Conservation (phyloP, 2,888 invertebrate genomes). For the Baronia brevicornis region DNA sequence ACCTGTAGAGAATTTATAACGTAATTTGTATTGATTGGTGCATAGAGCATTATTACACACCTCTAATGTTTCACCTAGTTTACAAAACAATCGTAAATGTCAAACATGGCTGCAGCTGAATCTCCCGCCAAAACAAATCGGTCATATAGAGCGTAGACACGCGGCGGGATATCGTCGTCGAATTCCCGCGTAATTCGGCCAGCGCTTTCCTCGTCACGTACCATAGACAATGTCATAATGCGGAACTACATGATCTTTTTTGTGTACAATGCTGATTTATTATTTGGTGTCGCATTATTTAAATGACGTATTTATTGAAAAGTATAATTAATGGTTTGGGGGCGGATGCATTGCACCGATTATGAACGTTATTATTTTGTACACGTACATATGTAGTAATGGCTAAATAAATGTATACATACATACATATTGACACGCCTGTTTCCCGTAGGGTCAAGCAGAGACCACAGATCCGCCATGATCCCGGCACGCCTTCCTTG, state of each 20-base stretch:
- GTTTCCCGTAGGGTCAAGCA: too few relatives aligned
- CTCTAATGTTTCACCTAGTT: conserved; percentile 6
- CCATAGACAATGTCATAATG: conserved; percentile 34
- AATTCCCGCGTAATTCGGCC: conserved; percentile 46
- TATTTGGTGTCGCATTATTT: conserved; percentile 20
- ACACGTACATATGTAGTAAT: conserved; percentile 7
- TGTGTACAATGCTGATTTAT: conserved; percentile 31
- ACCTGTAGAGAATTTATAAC: too few relatives aligned
- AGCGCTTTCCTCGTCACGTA: conserved; percentile 52
- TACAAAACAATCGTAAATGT: too few relatives aligned
- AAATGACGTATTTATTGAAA: conserved; percentile 12
- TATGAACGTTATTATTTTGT: conserved; percentile 6
- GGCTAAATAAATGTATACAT: too few relatives aligned
- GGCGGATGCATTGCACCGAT: conserved; percentile 11
- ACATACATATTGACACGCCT: too few relatives aligned
- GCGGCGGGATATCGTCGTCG: conserved; percentile 28
- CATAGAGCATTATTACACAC: too few relatives aligned
- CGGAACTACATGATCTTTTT: conserved; percentile 29
- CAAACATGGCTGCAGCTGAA: too few relatives aligned
- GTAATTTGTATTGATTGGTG: too few relatives aligned
- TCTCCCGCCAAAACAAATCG: conserved; percentile 37
- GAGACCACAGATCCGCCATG: too few relatives aligned
- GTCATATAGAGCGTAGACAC: conserved; percentile 29
- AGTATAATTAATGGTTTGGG: conserved; percentile 21
- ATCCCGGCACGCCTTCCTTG: conserved; percentile 15